Conservation (phyloP, 1,140 invertebrate genomes). For the Eupristina koningsbergeri region DNA sequence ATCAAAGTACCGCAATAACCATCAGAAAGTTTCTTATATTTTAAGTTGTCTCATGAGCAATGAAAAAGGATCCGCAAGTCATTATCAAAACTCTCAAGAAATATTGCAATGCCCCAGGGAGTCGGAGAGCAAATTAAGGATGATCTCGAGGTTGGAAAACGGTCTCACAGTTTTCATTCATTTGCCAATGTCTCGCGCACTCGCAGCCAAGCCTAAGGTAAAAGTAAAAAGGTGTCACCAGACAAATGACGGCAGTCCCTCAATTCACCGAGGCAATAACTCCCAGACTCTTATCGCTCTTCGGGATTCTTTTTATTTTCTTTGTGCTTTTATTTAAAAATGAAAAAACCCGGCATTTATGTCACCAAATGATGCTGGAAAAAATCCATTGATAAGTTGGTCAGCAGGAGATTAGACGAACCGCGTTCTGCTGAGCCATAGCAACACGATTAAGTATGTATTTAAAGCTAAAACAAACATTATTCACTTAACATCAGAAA, state of each 20-base stretch:
- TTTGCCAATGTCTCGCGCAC: slow-evolving; percentile 7
- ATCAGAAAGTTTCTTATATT: no score
- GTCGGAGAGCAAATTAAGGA: not conserved
- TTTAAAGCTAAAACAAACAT: no score
- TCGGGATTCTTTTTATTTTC: not conserved
- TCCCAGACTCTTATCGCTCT: not conserved
- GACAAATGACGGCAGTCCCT: slow-evolving; percentile 9
- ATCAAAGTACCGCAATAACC: no score
- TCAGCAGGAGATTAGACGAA: not conserved
- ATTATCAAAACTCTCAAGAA: not conserved
- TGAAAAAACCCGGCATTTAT: not conserved
- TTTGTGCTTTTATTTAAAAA: not conserved
- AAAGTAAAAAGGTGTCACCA: not conserved
- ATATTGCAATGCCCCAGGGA: no score
- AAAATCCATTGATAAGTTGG: not conserved
- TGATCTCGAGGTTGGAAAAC: not conserved
- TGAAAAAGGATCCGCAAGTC: no score
- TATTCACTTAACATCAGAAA: no score
- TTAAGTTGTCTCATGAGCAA: no score
- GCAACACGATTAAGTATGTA: not conserved
- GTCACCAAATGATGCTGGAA: no score
- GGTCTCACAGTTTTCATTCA: not conserved
- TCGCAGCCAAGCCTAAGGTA: not conserved
- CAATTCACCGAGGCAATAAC: not conserved
- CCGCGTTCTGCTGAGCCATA: not conserved